These are phyloP conservation scores for Uromys caudimaculatus DNA, from an alignment of 2,797 vertebrate genomes.

Conservation along the genomic window DNA sequence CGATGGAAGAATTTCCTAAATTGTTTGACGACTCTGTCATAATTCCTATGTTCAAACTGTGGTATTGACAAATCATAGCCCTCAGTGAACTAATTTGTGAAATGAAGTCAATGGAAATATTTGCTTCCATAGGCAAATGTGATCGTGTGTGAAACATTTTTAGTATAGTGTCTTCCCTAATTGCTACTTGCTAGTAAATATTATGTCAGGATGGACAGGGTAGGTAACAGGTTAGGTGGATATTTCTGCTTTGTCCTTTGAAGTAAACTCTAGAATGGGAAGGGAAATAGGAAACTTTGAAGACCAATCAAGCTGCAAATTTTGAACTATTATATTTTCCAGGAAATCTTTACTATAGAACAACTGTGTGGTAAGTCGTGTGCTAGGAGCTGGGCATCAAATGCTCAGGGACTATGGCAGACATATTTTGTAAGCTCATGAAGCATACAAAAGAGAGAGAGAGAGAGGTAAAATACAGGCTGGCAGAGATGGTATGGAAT, in stretches of 20 bases:
- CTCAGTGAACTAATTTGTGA: background rate
- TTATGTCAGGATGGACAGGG: background rate
- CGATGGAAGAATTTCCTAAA: background rate
- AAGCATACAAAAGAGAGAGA: background rate
- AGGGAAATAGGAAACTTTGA: background rate
- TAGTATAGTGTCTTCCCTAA: background rate
- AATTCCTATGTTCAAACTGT: background rate
- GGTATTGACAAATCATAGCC: background rate
- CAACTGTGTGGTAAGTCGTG: background rate
- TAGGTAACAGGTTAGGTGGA: background rate
- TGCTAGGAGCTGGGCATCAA: background rate
- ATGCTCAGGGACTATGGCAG: background rate
- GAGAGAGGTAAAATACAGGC: background rate
- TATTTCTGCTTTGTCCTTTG: conserved; percentile 12
- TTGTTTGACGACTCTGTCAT: background rate
- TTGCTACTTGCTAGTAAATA: background rate
- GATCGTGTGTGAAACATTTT: background rate
- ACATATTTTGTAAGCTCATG: background rate
- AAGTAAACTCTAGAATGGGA: background rate
- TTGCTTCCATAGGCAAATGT: background rate
- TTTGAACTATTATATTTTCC: conserved; percentile 3
- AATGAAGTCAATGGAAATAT: background rate
- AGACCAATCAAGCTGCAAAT: background rate
- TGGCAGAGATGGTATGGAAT: background rate
- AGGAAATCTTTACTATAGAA: background rate